Base-by-base conservation (phyloP, 2,888 invertebrate genomes). In the Andricus quercusramuli region DNA sequence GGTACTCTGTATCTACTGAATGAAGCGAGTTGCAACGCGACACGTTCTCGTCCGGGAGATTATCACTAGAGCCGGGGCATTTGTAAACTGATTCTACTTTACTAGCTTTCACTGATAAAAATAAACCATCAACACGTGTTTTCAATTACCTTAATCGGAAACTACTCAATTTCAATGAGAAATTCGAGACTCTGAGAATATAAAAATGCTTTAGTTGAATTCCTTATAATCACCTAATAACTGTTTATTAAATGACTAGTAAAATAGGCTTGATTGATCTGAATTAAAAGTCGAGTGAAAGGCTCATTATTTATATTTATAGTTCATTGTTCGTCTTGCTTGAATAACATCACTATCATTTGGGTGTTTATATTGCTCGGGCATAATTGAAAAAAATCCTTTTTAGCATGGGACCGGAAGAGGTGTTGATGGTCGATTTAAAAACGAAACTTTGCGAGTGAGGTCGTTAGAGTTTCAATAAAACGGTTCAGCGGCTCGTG, bases 11-110 rank as follows among this genome's bases (percentile, higher is more conserved):
- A 56, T 74, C 13, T 62, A 64, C 32, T 65, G 70, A 79, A 44
- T 47, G 65, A 76, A 47, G 66, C 37, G 32, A 67, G 77, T 62
- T 77, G 9, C 51, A 76, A 76, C 65, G 78, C 25, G 56, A 68
- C 77, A 76, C 64, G 56, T 78, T 51, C 78, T 51, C 64, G 32
- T 37, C 47, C 62, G 20, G 77, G 74, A 78, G 66, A 82, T 79
- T 77, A 79, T 65, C 79, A 74, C 65, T 9, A 37, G 41, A 62
- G 44, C 67, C 25, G 22, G 32, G 37, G 37, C 25, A 78, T 78
- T 74, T 67, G 76, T 56, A 77, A 78, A 59, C 59, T 66, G 66
- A 80, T 22, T 41, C 62, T 67, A 37, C 47, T 68, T 68, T 70
- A 70, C 70, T 70, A 47, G 20, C 29, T 70, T 70, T 51, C 51